Conservation (phyloP, 2,888 invertebrate genomes). For the Yponomeuta malinellus region DNA sequence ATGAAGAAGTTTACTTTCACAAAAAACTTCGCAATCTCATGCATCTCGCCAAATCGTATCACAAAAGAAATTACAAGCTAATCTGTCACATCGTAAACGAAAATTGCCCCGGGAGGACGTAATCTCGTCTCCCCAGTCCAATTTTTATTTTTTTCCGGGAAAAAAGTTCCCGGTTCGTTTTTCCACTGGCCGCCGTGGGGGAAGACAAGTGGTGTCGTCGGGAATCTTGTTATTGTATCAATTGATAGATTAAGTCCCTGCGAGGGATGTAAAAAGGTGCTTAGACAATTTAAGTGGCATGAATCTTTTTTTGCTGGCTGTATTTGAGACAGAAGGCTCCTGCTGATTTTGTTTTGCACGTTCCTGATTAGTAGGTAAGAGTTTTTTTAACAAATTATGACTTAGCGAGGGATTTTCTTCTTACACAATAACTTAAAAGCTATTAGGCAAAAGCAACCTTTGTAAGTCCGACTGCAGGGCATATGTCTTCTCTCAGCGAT, state of each 20-base stretch:
- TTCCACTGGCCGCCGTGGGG: constrained; percentile 26
- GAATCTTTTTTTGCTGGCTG: neutral
- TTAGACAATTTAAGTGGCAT: neutral
- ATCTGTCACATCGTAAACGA: constrained; percentile 63
- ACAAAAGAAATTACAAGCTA: constrained; percentile 64
- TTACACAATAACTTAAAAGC: too few species aligned
- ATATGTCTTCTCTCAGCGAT: too few species aligned
- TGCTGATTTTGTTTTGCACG: too few species aligned
- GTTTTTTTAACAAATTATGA: too few species aligned
- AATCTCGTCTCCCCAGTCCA: constrained; percentile 58
- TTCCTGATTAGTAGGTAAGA: too few species aligned
- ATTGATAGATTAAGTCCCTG: constrained; percentile 47
- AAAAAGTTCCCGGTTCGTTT: constrained; percentile 34
- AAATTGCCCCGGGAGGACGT: constrained; percentile 52
- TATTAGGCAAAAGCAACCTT: too few species aligned
- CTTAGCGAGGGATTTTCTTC: too few species aligned
- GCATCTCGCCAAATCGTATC: constrained; percentile 28
- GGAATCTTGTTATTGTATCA: constrained; percentile 65
- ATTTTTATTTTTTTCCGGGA: constrained; percentile 35
- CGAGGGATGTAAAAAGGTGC: constrained; percentile 6
- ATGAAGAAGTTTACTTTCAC: too few species aligned
- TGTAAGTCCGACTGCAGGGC: too few species aligned
- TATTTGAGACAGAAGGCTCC: neutral
- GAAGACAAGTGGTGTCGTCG: constrained; percentile 36
- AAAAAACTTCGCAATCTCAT: constrained; percentile 52